These are phyloP conservation scores for Otis tarda DNA, from an alignment of 2,113 vertebrate genomes.

Conservation along the genomic window DNA sequence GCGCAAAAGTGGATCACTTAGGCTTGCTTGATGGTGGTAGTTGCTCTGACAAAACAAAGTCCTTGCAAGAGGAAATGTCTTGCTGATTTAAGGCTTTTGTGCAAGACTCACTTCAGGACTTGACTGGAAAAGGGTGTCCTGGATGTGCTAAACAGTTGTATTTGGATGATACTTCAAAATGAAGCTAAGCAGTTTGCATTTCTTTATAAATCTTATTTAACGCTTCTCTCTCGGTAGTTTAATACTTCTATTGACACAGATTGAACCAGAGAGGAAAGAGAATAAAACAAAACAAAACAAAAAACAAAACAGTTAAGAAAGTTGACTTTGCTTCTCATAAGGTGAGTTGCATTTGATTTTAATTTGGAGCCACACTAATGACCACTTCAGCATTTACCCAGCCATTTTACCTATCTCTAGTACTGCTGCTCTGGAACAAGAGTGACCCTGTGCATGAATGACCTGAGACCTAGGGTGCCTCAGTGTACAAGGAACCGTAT, in stretches of 20 bases:
- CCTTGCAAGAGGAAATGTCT: neutral
- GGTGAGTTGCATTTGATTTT: neutral
- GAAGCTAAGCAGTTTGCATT: neutral
- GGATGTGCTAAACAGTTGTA: neutral
- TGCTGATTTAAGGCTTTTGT: neutral
- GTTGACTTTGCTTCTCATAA: neutral
- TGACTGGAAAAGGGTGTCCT: neutral
- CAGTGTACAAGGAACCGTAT: neutral
- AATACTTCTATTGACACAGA: neutral
- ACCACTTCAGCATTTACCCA: neutral
- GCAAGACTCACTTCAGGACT: neutral
- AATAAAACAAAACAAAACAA: neutral
- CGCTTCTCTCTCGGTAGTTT: neutral
- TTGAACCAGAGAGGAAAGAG: neutral
- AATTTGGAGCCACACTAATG: neutral
- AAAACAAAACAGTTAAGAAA: neutral
- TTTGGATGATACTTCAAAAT: neutral
- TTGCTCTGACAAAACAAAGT: neutral
- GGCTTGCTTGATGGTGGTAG: neutral
- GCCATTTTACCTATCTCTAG: neutral
- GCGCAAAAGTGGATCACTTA: fast-evolving
- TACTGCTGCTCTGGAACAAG: neutral
- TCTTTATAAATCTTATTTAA: neutral
- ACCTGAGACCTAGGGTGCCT: neutral
- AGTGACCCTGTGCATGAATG: neutral